phyloP scores from a whole-genome alignment of 2,797 vertebrate species.

The Coracias cyanogaster region DNA sequence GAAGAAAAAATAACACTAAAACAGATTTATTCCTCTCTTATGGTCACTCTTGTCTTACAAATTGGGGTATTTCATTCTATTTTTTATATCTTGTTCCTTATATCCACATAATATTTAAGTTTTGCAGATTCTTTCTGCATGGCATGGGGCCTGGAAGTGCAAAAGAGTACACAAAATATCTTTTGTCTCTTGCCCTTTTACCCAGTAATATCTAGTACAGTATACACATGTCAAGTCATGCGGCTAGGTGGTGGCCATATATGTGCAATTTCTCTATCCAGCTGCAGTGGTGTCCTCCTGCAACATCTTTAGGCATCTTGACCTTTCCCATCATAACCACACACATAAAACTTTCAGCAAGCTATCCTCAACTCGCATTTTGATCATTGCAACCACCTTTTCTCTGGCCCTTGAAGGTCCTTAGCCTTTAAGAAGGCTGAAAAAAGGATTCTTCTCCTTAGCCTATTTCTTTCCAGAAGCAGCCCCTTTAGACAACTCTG shows the following conservation, averaged over 20 bases:
- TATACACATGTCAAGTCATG: accelerated
- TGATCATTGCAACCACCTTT: neutral
- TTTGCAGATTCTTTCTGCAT: neutral
- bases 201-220: neutral
- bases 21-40: neutral
- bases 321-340: neutral
- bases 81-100: neutral
- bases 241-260: neutral
- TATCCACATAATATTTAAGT: neutral
- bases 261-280: neutral
- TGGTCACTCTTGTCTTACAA: neutral
- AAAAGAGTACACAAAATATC: neutral
- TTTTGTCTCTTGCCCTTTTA: neutral
- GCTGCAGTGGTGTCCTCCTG: neutral
- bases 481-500: neutral
- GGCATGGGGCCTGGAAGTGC: neutral
- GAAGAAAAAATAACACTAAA: neutral
- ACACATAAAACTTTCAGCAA: neutral
- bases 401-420: neutral
- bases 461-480: neutral
- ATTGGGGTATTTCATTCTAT: neutral
- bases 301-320: neutral
- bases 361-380: neutral
- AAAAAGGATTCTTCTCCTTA: neutral
- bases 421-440: neutral